A percentile compares a stretch with the other conserved stretches of the same genome.
These are phyloP conservation scores for Rhagoletis zephyria DNA, from an alignment of 1,140 invertebrate species.

Conservation along the genomic window DNA sequence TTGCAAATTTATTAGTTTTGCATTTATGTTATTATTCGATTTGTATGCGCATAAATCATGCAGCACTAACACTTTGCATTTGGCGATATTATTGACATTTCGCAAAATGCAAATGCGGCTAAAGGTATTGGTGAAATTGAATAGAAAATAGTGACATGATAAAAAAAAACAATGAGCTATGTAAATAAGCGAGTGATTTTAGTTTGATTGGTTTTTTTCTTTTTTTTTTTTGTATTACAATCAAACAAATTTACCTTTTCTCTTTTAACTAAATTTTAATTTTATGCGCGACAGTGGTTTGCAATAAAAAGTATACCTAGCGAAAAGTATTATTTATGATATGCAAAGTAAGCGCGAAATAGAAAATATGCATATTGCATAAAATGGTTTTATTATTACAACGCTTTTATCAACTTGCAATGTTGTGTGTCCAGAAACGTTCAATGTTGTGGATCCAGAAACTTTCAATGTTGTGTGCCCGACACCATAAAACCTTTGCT, in stretches of 20 bases:
- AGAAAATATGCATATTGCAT: neutral
- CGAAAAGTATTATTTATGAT: neutral
- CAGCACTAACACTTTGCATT: slow-evolving; percentile 31
- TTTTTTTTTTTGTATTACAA: too few relatives aligned
- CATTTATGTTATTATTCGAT: slow-evolving; percentile 40
- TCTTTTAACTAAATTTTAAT: neutral
- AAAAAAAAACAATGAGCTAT: too few relatives aligned
- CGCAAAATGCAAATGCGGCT: slow-evolving; percentile 1
- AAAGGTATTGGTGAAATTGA: neutral
- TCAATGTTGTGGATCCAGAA: too few relatives aligned
- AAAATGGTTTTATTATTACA: neutral
- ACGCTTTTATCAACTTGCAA: too few relatives aligned
- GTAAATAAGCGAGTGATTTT: too few relatives aligned
- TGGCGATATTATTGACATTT: slow-evolving; percentile 44
- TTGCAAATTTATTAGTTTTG: slow-evolving; percentile 52
- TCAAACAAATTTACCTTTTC: neutral
- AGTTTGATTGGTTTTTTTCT: neutral
- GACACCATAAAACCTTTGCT: too few relatives aligned
- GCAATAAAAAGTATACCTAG: neutral
- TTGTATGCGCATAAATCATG: slow-evolving; percentile 50
- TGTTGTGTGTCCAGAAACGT: too few relatives aligned
- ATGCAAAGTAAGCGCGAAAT: neutral
- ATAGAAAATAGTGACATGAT: too few relatives aligned
- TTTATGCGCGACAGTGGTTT: neutral
- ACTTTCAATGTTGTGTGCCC: too few relatives aligned